Evolutionary conservation across 2,888 invertebrate species (phyloP).

Genomic region (Leptarthrus brevirostris): DNA sequence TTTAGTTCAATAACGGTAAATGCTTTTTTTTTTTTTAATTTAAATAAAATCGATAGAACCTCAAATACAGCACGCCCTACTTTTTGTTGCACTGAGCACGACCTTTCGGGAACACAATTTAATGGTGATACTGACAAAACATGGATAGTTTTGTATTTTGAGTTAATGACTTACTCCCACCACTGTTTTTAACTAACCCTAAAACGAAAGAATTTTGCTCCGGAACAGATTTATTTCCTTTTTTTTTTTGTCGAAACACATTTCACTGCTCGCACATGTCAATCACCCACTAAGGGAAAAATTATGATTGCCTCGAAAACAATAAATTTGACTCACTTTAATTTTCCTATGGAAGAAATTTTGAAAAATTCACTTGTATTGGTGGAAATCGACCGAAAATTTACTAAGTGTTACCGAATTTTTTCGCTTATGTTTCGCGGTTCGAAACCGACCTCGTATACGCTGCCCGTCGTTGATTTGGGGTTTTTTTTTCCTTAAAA

Average conservation of each 20-base stretch:
- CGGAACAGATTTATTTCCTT: too few species aligned
- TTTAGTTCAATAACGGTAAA: slow-evolving; percentile 1
- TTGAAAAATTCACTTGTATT: slow-evolving; percentile 25
- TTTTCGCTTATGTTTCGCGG: too few species aligned
- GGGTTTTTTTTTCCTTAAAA: slow-evolving; percentile 2
- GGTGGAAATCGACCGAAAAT: slow-evolving; percentile 22
- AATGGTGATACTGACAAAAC: too few species aligned
- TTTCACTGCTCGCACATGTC: slow-evolving; percentile 6
- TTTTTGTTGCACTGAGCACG: too few species aligned
- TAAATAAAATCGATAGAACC: background rate
- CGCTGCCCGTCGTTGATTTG: slow-evolving; percentile 2
- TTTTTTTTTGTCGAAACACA: too few species aligned
- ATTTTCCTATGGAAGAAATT: slow-evolving; percentile 12
- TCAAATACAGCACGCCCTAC: slow-evolving; percentile 26
- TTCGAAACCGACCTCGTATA: background rate
- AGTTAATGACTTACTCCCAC: background rate
- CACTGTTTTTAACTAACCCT: too few species aligned
- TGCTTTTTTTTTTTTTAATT: background rate
- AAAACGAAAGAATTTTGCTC: too few species aligned
- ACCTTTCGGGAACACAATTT: too few species aligned
- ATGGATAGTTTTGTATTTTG: too few species aligned
- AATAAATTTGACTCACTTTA: slow-evolving; percentile 21
- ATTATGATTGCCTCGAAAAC: background rate
- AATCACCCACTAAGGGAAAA: background rate
- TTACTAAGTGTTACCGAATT: too few species aligned